These are phyloP conservation scores for Cydia splendana DNA, from an alignment of 1,140 invertebrate species.

Conservation along the genomic window DNA sequence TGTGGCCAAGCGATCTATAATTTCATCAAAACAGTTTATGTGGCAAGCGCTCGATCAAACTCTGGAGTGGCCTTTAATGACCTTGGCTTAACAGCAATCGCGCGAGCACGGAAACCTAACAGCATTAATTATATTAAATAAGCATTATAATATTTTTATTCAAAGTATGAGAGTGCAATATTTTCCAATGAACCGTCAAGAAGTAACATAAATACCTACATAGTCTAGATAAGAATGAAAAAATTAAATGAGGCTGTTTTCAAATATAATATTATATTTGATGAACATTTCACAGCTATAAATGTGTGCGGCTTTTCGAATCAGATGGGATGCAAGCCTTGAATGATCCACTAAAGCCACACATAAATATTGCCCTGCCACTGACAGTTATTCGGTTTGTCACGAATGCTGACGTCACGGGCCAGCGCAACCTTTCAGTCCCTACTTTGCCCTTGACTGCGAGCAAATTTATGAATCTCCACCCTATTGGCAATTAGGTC, in stretches of 20 bases:
- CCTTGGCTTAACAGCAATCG: not conserved
- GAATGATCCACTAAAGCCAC: constrained; percentile 2
- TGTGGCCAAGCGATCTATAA: not conserved
- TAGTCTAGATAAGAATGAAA: no score
- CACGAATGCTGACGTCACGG: constrained; percentile 31
- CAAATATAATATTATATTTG: no score
- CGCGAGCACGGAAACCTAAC: no score
- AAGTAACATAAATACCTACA: no score
- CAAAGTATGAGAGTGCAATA: no score
- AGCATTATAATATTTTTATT: no score
- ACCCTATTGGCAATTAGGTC: constrained; percentile 27
- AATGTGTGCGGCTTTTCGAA: not conserved
- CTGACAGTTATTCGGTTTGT: constrained; percentile 33
- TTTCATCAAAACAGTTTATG: no score
- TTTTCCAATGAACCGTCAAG: no score
- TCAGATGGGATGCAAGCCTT: not conserved
- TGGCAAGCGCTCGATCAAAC: no score
- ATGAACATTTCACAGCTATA: no score
- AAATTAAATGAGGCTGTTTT: no score
- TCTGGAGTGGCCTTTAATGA: not conserved
- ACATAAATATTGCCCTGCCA: constrained; percentile 15
- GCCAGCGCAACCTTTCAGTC: constrained; percentile 12
- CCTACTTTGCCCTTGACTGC: constrained; percentile 22
- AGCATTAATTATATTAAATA: no score
- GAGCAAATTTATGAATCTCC: constrained; percentile 8